phyloP scores from a whole-genome alignment of 2,888 invertebrate species.

The Leucophenga montana region DNA sequence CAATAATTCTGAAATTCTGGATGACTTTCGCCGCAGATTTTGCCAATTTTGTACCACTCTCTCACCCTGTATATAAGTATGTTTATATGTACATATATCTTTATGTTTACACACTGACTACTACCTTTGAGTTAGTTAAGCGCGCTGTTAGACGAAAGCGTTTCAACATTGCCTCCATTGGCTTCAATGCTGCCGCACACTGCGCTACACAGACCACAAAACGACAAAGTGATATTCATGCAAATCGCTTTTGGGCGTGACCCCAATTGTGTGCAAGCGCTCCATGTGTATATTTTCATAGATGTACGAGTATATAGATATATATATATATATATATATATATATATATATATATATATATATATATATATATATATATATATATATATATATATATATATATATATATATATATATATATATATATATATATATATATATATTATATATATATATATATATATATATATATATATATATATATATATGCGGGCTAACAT shows the following conservation, averaged over 20 bases:
- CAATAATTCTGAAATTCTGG: not conserved
- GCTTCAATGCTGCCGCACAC: too few relatives aligned
- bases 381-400: not conserved
- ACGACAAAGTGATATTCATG: constrained; percentile 43
- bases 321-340: not conserved
- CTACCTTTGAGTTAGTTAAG: constrained; percentile 18
- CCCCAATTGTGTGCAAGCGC: constrained; percentile 26
- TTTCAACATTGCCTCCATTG: not conserved
- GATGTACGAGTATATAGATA: too few relatives aligned
- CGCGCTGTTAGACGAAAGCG: not conserved
- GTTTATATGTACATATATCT: too few relatives aligned
- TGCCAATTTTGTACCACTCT: constrained; percentile 6
- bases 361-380: not conserved
- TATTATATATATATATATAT: not conserved
- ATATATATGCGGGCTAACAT: not conserved
- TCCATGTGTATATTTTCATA: not conserved
- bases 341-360: not conserved
- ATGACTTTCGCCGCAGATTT: not conserved
- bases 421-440: not conserved
- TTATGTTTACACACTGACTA: not conserved
- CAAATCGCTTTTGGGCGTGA: constrained; percentile 44
- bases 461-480: not conserved
- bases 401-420: not conserved
- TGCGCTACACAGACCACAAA: constrained; percentile 12
- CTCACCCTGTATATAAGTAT: too few relatives aligned